A percentile compares a stretch with the other conserved stretches of the same genome.
These are phyloP conservation scores for Karalla daura DNA, from an alignment of 2,797 vertebrate species.

Conservation along the genomic window DNA sequence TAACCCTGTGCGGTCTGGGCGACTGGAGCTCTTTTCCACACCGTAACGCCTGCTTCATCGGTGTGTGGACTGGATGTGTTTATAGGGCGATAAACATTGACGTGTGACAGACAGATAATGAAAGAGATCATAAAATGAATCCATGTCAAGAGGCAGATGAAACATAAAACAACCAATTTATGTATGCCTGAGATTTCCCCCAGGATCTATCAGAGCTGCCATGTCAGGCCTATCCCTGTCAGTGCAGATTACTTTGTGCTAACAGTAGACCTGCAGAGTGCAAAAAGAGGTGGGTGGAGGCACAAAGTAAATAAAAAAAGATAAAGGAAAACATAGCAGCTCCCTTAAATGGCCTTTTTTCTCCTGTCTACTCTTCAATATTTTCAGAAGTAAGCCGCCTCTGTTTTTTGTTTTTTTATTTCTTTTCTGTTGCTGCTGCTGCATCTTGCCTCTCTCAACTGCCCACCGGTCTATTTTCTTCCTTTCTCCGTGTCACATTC, in stretches of 20 bases:
- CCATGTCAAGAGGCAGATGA: conserved; percentile 69
- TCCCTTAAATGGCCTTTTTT: conserved; percentile 58
- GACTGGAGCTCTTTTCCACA: conserved; percentile 17
- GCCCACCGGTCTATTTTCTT: conserved; percentile 43
- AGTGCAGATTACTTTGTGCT: conserved; percentile 63
- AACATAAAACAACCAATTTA: conserved; percentile 68
- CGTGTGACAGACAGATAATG: conserved; percentile 71
- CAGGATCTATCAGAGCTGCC: conserved; percentile 62
- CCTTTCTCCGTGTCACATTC: conserved; percentile 33
- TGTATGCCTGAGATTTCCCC: conserved; percentile 69
- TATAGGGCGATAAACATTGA: conserved; percentile 67
- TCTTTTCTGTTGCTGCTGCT: conserved; percentile 18
- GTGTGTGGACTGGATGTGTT: conserved; percentile 43
- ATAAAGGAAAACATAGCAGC: conserved; percentile 38
- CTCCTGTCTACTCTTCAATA: conserved; percentile 34
- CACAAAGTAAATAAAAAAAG: conserved; percentile 4
- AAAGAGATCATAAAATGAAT: conserved; percentile 71
- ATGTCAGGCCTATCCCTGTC: conserved; percentile 57
- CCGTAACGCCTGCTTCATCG: conserved; percentile 34
- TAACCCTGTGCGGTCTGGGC: conserved; percentile 32
- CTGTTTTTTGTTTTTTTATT: conserved; percentile 17
- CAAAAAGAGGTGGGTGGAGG: background rate
- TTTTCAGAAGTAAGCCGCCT: conserved; percentile 44
- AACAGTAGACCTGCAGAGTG: conserved; percentile 34
- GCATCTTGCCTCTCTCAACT: conserved; percentile 28